A percentile compares a stretch with the other conserved stretches of the same genome.
Conservation (phyloP, 2,797 vertebrate genomes). For the Podarcis lilfordi region DNA sequence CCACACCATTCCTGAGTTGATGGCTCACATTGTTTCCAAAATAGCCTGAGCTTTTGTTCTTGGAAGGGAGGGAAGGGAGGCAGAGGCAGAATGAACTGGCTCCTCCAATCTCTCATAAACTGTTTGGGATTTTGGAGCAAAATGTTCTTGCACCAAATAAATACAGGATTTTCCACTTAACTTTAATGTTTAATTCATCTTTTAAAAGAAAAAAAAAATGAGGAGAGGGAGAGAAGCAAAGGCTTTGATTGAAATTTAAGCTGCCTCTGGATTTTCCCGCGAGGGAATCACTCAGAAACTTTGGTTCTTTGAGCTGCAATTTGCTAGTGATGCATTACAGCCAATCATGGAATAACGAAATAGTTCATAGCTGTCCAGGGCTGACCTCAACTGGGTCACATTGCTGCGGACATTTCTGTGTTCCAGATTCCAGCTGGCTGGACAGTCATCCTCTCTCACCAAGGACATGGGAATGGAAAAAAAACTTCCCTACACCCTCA, state of each 20-base stretch:
- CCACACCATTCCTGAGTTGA: background rate
- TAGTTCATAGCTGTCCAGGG: background rate
- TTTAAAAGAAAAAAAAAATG: background rate
- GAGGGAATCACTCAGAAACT: background rate
- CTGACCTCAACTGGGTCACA: background rate
- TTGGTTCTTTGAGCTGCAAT: background rate
- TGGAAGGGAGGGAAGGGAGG: background rate
- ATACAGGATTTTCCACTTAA: constrained; percentile 18
- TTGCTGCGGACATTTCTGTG: background rate
- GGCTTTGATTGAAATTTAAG: constrained; percentile 13
- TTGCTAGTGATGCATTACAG: background rate
- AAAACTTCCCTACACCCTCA: no score
- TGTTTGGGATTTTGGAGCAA: constrained; percentile 1
- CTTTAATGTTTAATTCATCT: constrained; percentile 35
- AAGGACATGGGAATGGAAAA: no score
- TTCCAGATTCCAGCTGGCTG: background rate
- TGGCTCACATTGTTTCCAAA: background rate
- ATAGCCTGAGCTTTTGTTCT: background rate
- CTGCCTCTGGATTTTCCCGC: background rate
- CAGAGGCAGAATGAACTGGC: background rate
- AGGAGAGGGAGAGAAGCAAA: background rate
- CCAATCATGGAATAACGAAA: background rate
- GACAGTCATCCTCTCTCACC: background rate
- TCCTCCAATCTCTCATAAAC: background rate
- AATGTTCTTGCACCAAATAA: constrained; percentile 19